Evolutionary conservation across 2,888 invertebrate species (phyloP).

Genomic region (Plusia festucae): DNA sequence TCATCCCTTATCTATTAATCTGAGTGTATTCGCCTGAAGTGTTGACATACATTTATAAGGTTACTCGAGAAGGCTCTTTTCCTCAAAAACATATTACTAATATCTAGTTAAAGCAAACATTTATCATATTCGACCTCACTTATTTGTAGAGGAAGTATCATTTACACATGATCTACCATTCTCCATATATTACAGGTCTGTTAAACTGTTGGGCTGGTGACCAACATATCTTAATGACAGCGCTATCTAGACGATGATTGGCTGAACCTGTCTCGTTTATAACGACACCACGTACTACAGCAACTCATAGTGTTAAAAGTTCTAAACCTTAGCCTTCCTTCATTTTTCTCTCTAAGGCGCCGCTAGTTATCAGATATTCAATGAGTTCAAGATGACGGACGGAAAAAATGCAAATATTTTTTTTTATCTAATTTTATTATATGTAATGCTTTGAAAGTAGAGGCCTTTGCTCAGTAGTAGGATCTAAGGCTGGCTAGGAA

Average conservation of each 20-base stretch:
- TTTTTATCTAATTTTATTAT: no score
- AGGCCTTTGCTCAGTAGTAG: no score
- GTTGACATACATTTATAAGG: background rate
- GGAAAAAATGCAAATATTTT: no score
- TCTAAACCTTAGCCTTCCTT: no score
- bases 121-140: background rate
- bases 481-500: no score
- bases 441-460: no score
- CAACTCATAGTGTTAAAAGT: conserved; percentile 29
- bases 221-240: conserved; percentile 72
- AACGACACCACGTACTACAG: conserved; percentile 42
- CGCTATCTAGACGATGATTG: conserved; percentile 75
- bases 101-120: conserved; percentile 1
- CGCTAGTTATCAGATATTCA: no score
- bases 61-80: background rate
- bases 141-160: conserved; percentile 9
- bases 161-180: conserved; percentile 33
- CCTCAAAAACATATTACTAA: conserved; percentile 5
- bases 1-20: no score
- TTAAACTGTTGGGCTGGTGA: conserved; percentile 63
- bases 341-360: no score
- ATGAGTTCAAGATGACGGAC: no score
- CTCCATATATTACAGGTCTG: conserved; percentile 61
- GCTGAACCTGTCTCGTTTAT: conserved; percentile 51
- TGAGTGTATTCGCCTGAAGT: background rate